Base-by-base conservation (phyloP, 2,797 vertebrate species). In the Rhyacichthys aspro region DNA sequence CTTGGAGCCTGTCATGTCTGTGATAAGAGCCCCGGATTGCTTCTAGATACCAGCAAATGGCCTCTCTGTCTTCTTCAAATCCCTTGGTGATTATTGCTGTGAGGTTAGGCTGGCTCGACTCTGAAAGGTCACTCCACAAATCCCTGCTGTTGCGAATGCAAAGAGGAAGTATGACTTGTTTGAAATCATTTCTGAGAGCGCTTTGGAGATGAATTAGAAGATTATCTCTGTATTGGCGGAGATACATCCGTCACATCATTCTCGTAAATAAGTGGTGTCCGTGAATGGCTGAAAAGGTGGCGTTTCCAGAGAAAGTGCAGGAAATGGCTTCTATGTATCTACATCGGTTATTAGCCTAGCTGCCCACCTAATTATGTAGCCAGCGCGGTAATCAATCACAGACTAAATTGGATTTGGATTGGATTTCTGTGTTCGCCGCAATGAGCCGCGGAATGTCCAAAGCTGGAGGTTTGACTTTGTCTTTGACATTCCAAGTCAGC, bases 371-470 rank as follows among this genome's bases (percentile, higher is more conserved):
- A 90, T 91, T 87, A 89, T 78, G 64, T 67, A 41, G 65, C 7
- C 11, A 66, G 76, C 67, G 62, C 33, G 37, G 79, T 85, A 82
- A 90, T 90, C 87, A 91, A 89, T 90, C 88, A 88, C 65, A 48
- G 54, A 60, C 67, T 66, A 89, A 86, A 90, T 88, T 87, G 75
- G 81, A 90, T 91, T 88, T 83, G 80, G 69, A 78, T 83, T 84
- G 72, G 63, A 74, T 84, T 78, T 79, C 63, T 70, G 49, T 79
- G 75, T 66, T 67, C 53, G 73, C 69, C 37, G 66, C 69, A 66
- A 49, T 16, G 60, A 78, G 70, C 66, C 8, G 59, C 19, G 44
- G 63, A 80, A 81, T 67, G 74, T 78, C 71, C 72, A 59, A 36
- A 72, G 70, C 63, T 46, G 53, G 68, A 56, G 56, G 70, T 81